Evolutionary conservation across 2,888 invertebrate genomes (phyloP), one percentile per base, ranked within the genome.

Genomic region (Clistopyga incitator): DNA sequence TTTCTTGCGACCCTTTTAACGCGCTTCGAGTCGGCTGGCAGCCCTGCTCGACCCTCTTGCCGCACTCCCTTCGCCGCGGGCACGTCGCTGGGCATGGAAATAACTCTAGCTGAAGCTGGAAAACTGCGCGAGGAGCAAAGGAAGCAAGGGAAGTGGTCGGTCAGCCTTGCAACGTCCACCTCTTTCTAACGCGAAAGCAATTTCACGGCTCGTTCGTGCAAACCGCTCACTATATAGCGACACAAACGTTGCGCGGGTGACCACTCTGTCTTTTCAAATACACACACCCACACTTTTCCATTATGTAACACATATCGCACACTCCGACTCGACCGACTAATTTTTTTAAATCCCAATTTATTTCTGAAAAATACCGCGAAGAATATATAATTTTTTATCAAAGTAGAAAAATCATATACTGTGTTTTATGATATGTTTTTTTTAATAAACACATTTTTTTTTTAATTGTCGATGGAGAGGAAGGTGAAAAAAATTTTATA

Each of bases 151-250:
- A 54, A 65, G 76, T 42, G 59, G 59, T 29, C 47, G 61, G 75
- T 81, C 81, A 29, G 45, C 38, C 29, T 52, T 56, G 75, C 68
- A 75, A 76, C 47, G 77, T 47, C 29, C 52, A 6, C 59, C 56
- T 56, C 56, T 56, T 68, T 76, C 68, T 65, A 74, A 67, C 79
- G 72, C 79, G 79, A 79, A 70, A 77, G 81, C 76, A 81, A 81
- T 81, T 81, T 81, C 81, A 81, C 81, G 76, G 81, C 71, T 81
- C 54, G 65, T 76, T 81, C 81, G 65, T 81, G 81, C 76, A 71
- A 71, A 76, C 81, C 65, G 47, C 61, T 61, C 13, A 25, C 23
- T 56, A 56, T 25, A 56, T 15, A 25, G 25, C 3, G 25, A 56
- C 23, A 20, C 20, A 13, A 6, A 3, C 54, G 23, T 13, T 54